phyloP scores from a whole-genome alignment of 2,113 vertebrate species.

The Centropus bengalensis region DNA sequence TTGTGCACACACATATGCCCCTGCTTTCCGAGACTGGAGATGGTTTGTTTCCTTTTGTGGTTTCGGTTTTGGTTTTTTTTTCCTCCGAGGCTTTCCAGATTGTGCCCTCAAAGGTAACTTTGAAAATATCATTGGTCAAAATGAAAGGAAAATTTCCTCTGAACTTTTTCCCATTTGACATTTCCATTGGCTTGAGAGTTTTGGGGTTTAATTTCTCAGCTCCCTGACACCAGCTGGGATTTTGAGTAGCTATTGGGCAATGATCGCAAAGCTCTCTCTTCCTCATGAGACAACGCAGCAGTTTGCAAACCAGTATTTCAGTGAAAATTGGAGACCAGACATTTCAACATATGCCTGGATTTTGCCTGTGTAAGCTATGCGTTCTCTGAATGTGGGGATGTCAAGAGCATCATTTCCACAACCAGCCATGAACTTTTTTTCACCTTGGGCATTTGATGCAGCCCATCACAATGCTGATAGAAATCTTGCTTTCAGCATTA shows the following conservation, averaged over 20 bases:
- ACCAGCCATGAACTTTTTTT: background rate
- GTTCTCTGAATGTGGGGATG: background rate
- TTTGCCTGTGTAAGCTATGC: background rate
- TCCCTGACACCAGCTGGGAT: background rate
- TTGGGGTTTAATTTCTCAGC: slow-evolving; percentile 13
- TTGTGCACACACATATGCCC: background rate
- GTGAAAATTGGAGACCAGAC: background rate
- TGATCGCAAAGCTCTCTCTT: background rate
- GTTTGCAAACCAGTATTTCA: background rate
- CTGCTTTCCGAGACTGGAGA: accelerated
- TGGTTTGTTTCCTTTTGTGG: background rate
- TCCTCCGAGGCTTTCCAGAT: background rate
- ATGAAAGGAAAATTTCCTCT: slow-evolving; percentile 37
- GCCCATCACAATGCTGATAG: background rate
- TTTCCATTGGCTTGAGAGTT: slow-evolving; percentile 37
- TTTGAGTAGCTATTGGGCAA: background rate
- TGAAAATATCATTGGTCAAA: slow-evolving; percentile 59
- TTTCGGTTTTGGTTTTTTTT: background rate
- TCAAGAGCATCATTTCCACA: background rate
- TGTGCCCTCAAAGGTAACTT: slow-evolving; percentile 14
- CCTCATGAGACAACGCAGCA: background rate
- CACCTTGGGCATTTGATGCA: background rate
- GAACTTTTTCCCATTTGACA: slow-evolving; percentile 48
- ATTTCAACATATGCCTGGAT: background rate
- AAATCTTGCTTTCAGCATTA: background rate